phyloP scores from a whole-genome alignment of 2,113 vertebrate genomes.

The Alethe diademata region DNA sequence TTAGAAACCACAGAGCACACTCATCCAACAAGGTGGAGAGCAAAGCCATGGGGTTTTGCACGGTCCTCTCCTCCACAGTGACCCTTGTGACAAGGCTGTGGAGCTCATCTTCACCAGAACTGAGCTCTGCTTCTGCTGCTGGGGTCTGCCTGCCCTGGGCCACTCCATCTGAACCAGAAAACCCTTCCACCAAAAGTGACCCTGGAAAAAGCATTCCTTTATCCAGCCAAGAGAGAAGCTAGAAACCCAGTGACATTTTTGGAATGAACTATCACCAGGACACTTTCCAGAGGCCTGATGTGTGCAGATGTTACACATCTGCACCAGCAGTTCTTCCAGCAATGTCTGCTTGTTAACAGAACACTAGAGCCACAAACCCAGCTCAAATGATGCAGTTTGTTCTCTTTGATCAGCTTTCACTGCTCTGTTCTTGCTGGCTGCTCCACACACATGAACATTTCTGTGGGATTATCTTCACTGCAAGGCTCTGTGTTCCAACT shows the following conservation, averaged over 20 bases:
- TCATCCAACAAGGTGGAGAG: not conserved
- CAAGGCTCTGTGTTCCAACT: not conserved
- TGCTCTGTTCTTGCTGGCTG: not conserved
- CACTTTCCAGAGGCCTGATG: slow-evolving; percentile 6
- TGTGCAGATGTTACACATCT: slow-evolving; percentile 52
- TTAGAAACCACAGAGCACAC: not conserved
- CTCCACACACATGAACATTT: not conserved
- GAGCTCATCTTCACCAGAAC: not conserved
- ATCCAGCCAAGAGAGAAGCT: not conserved
- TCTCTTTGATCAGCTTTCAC: slow-evolving; percentile 24
- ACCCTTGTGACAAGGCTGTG: not conserved
- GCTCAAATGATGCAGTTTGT: not conserved
- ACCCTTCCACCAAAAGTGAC: not conserved
- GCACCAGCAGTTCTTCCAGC: slow-evolving; percentile 14
- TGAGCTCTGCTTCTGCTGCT: not conserved
- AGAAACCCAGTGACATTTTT: not conserved
- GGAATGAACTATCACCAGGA: slow-evolving; percentile 7
- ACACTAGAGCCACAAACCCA: not conserved
- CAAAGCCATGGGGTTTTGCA: not conserved
- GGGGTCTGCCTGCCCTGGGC: not conserved
- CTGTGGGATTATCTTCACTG: not conserved
- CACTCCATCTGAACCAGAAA: not conserved
- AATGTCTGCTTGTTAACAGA: slow-evolving; percentile 1
- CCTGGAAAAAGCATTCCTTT: not conserved
- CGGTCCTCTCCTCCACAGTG: not conserved